These are phyloP conservation scores for Philopotamus ludificatus DNA, from an alignment of 1,140 invertebrate genomes.

Conservation along the genomic window DNA sequence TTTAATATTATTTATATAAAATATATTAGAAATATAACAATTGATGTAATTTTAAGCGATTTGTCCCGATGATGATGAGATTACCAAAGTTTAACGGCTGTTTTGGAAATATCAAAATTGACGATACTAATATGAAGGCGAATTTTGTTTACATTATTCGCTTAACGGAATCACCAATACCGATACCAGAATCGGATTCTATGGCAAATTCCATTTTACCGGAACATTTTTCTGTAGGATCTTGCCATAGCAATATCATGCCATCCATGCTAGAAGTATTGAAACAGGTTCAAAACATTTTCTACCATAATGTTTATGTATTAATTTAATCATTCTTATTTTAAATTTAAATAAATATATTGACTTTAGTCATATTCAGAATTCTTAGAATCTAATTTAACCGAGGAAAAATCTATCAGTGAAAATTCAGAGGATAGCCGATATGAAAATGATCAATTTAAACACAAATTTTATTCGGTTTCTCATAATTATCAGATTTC, in stretches of 20 bases:
- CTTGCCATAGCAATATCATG: slow-evolving; percentile 53
- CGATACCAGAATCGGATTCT: slow-evolving; percentile 47
- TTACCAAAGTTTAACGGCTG: slow-evolving; percentile 65
- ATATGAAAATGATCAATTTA: too few species aligned
- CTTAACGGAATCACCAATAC: slow-evolving; percentile 59
- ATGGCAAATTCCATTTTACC: slow-evolving; percentile 57
- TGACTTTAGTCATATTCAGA: too few species aligned
- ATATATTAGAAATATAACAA: neutral
- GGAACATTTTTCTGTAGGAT: slow-evolving; percentile 62
- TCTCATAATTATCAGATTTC: slow-evolving; percentile 12
- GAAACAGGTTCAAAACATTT: slow-evolving; percentile 29
- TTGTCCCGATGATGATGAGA: slow-evolving; percentile 63
- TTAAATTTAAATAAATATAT: too few species aligned
- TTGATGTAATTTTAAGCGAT: slow-evolving; percentile 54
- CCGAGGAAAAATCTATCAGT: too few species aligned
- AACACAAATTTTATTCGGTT: neutral
- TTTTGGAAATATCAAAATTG: slow-evolving; percentile 62
- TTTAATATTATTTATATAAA: too few species aligned
- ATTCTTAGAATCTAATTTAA: too few species aligned
- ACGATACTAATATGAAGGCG: slow-evolving; percentile 50
- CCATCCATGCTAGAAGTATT: slow-evolving; percentile 21
- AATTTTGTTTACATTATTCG: slow-evolving; percentile 69
- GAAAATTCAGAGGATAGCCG: too few species aligned
- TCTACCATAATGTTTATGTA: too few species aligned
- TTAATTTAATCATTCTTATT: too few species aligned